Conservation (phyloP, 2,888 invertebrate genomes). For the Augochlorella aurata region DNA sequence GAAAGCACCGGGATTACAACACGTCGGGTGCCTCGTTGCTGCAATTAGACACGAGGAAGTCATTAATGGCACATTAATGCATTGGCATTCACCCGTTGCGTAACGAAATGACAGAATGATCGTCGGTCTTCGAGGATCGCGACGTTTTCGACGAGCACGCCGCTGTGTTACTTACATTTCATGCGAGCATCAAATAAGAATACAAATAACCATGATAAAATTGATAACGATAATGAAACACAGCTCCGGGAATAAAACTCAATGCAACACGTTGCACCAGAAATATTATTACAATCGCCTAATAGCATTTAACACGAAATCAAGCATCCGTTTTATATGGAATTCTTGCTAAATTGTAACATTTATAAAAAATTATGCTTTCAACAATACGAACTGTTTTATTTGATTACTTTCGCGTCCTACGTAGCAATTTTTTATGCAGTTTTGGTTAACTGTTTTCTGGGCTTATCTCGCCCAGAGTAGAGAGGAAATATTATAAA, state of each 20-base stretch:
- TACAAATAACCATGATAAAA: background rate
- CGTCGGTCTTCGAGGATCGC: slow-evolving; percentile 2
- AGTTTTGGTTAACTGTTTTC: no score
- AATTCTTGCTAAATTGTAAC: no score
- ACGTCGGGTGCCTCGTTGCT: background rate
- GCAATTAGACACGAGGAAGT: slow-evolving; percentile 19
- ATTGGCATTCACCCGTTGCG: slow-evolving; percentile 24
- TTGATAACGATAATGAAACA: background rate
- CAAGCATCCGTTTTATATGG: background rate
- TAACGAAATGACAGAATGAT: slow-evolving; percentile 28
- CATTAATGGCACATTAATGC: slow-evolving; percentile 25
- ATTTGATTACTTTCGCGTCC: background rate
- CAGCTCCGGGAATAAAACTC: background rate
- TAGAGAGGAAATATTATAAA: no score
- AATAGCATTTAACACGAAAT: background rate
- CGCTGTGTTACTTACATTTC: background rate
- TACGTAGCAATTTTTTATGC: background rate
- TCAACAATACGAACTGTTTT: no score
- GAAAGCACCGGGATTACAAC: background rate
- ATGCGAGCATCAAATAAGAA: background rate
- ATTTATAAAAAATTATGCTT: background rate
- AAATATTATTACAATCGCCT: background rate
- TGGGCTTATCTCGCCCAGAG: no score
- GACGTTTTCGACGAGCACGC: background rate
- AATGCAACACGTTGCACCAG: background rate